Evolutionary conservation across 2,113 vertebrate species (phyloP).

Genomic region (Corydoras maculifer): DNA sequence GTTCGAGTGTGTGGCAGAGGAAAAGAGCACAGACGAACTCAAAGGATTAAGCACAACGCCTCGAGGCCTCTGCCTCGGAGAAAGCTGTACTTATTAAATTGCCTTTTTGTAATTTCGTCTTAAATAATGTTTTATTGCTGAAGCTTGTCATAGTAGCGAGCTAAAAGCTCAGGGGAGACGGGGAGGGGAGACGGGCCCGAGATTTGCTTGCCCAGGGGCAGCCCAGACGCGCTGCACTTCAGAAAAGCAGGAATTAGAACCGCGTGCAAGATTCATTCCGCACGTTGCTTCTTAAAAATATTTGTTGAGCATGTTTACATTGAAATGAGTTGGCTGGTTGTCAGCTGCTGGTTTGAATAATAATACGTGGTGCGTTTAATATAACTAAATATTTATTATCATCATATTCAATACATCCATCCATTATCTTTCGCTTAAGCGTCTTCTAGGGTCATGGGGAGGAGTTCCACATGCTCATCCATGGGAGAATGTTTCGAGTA

Average conservation of each 20-base stretch:
- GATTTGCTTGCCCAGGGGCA: slow-evolving; percentile 37
- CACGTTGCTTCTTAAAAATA: slow-evolving; percentile 13
- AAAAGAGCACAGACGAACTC: slow-evolving; percentile 46
- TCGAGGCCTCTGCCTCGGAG: slow-evolving; percentile 52
- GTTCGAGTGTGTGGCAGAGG: slow-evolving; percentile 39
- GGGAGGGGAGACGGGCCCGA: slow-evolving; percentile 28
- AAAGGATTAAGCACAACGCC: slow-evolving; percentile 60
- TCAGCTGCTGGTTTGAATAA: no score
- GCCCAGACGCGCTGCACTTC: slow-evolving; percentile 18
- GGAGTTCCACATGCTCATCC: no score
- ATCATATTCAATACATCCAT: no score
- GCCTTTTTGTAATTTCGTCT: slow-evolving; percentile 56
- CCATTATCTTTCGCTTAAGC: no score
- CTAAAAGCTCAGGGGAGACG: slow-evolving; percentile 37
- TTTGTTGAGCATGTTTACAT: background rate
- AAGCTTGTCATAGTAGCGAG: slow-evolving; percentile 40
- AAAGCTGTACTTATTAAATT: slow-evolving; percentile 53
- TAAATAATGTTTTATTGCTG: slow-evolving; percentile 58
- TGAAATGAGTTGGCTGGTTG: no score
- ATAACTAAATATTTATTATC: no score
- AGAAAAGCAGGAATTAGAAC: background rate
- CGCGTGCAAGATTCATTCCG: slow-evolving; percentile 3
- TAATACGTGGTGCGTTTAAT: no score
- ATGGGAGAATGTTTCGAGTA: no score
- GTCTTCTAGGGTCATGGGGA: no score